A percentile compares a stretch with the other conserved stretches of the same genome.
Conservation (phyloP, 2,797 vertebrate species). For the Phoxinus dragarum region DNA sequence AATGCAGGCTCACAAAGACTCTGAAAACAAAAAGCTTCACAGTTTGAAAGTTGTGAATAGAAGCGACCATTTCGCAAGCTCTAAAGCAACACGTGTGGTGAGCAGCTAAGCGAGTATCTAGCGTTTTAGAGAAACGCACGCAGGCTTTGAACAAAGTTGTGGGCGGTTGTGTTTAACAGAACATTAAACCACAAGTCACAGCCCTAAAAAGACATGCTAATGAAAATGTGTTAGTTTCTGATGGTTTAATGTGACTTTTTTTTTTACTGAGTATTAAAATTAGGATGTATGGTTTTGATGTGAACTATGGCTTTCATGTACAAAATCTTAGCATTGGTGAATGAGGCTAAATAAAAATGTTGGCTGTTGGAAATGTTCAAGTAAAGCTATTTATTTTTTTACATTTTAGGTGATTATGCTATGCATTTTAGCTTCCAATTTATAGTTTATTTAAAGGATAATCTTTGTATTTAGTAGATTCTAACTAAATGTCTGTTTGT, state of each 20-base stretch:
- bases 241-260: slow-evolving; percentile 7
- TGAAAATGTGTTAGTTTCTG: slow-evolving; percentile 46
- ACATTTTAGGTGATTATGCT: neutral
- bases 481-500: neutral
- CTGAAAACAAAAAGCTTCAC: slow-evolving; percentile 29
- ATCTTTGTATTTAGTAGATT: neutral
- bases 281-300: neutral
- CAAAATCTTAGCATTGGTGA: neutral
- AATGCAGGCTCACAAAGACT: slow-evolving; percentile 19
- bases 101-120: slow-evolving; percentile 22
- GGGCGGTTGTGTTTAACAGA: slow-evolving; percentile 37
- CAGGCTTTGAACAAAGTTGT: slow-evolving; percentile 23
- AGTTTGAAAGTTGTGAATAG: slow-evolving; percentile 34
- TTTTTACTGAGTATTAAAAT: slow-evolving; percentile 29
- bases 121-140: slow-evolving; percentile 13
- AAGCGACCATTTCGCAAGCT: neutral
- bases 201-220: slow-evolving; percentile 42
- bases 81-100: slow-evolving; percentile 42
- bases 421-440: neutral
- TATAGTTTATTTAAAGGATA: neutral
- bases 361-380: neutral
- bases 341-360: neutral
- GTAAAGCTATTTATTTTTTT: neutral
- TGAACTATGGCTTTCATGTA: neutral
- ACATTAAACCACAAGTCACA: slow-evolving; percentile 50